These are phyloP conservation scores for Pristionchus arcanus DNA, from an alignment of 2,888 invertebrate species.

Conservation along the genomic window DNA sequence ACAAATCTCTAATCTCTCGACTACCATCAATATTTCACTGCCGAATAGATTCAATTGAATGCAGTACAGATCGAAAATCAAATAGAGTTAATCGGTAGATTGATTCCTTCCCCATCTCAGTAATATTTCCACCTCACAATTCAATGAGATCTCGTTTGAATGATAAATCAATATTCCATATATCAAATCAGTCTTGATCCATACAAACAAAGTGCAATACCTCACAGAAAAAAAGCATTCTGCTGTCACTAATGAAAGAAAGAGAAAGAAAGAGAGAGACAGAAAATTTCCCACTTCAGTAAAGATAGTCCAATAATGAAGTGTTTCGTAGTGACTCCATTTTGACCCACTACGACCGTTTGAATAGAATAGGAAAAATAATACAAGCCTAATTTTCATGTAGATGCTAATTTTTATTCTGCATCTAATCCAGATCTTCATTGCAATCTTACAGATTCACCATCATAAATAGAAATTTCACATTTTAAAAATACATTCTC, in stretches of 20 bases:
- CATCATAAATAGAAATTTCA: too few species aligned
- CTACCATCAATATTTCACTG: not conserved
- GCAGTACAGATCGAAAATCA: not conserved
- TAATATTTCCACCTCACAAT: not conserved
- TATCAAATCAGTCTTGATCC: not conserved
- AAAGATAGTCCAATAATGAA: not conserved
- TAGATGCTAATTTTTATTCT: not conserved
- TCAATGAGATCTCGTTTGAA: conserved; percentile 17
- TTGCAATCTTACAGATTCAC: not conserved
- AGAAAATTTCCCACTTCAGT: not conserved
- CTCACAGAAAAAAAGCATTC: not conserved
- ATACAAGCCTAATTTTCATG: too few species aligned
- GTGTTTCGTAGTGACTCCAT: not conserved
- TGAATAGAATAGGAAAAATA: not conserved
- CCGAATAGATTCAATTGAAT: not conserved
- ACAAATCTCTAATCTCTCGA: not conserved
- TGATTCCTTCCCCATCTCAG: not conserved
- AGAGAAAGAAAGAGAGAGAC: not conserved
- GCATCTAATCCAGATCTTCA: not conserved
- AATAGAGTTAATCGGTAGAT: conserved; percentile 4
- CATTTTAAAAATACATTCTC: too few species aligned
- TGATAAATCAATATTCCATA: not conserved
- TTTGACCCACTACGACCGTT: not conserved
- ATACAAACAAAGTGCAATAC: not conserved
- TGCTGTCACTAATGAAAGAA: not conserved